phyloP scores from a whole-genome alignment of 2,113 vertebrate species.

The Crotalus tigris region DNA sequence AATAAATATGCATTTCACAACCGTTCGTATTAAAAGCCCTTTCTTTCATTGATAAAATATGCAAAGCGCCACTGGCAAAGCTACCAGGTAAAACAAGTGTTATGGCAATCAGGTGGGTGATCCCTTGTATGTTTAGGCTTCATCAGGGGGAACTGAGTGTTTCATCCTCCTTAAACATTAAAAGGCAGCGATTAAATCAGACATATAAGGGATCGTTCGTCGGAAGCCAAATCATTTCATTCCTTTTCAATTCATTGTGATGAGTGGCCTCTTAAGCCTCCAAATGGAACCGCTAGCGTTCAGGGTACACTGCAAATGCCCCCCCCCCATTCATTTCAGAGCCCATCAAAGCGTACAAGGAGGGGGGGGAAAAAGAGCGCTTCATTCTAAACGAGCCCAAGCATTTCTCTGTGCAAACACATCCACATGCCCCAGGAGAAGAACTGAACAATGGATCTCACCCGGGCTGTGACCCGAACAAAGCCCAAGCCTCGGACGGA shows the following conservation, averaged over 20 bases:
- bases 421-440: neutral
- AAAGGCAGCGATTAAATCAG: neutral
- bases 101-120: too few species aligned
- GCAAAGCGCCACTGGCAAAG: neutral
- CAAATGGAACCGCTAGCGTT: neutral
- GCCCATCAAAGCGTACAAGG: neutral
- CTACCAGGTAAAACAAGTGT: neutral
- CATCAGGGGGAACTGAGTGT: neutral
- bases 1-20: neutral
- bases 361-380: neutral
- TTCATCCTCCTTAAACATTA: neutral
- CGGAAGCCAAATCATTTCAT: neutral
- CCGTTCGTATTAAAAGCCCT: neutral
- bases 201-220: neutral
- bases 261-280: neutral
- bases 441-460: neutral
- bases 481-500: too few species aligned
- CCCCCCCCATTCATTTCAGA: neutral
- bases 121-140: neutral
- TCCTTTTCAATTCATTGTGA: neutral
- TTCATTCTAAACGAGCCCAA: neutral
- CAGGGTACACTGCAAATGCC: neutral
- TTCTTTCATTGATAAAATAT: neutral
- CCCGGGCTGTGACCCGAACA: neutral
- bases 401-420: neutral